phyloP scores from a whole-genome alignment of 2,797 vertebrate species.

The Australoheros facetus region DNA sequence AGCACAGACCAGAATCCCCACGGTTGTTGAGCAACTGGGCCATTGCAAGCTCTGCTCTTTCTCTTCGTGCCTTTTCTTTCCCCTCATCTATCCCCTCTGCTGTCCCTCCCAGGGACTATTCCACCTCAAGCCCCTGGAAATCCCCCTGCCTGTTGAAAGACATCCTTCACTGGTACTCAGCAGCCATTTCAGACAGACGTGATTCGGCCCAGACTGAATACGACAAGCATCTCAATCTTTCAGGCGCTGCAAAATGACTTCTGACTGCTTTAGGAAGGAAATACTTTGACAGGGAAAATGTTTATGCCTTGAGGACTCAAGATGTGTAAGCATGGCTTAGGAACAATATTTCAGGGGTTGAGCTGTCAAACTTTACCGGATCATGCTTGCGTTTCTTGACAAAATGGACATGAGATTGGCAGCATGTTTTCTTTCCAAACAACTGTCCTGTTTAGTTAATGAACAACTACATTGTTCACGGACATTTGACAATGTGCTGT shows the following conservation, averaged over 20 bases:
- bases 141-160: conserved; percentile 71
- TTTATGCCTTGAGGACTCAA: conserved; percentile 42
- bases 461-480: conserved; percentile 33
- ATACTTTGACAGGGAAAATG: conserved; percentile 62
- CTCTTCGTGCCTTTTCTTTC: conserved; percentile 52
- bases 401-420: conserved; percentile 28
- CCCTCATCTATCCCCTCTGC: conserved; percentile 42
- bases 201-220: conserved; percentile 61
- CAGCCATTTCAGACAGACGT: conserved; percentile 66
- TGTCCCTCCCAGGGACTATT: conserved; percentile 63
- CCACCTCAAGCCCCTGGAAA: conserved; percentile 70
- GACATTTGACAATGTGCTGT: conserved; percentile 37
- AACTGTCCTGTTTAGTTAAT: conserved; percentile 25
- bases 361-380: conserved; percentile 43
- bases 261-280: conserved; percentile 66
- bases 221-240: conserved; percentile 70
- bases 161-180: conserved; percentile 70
- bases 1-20: conserved; percentile 64
- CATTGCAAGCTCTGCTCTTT: conserved; percentile 37
- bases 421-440: conserved; percentile 60
- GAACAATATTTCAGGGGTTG: conserved; percentile 43
- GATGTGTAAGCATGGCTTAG: conserved; percentile 43
- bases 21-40: conserved; percentile 55
- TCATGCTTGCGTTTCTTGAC: conserved; percentile 54
- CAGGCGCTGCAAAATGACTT: conserved; percentile 55